These are phyloP conservation scores for Diadromus collaris DNA, from an alignment of 2,888 invertebrate species.

Conservation along the genomic window DNA sequence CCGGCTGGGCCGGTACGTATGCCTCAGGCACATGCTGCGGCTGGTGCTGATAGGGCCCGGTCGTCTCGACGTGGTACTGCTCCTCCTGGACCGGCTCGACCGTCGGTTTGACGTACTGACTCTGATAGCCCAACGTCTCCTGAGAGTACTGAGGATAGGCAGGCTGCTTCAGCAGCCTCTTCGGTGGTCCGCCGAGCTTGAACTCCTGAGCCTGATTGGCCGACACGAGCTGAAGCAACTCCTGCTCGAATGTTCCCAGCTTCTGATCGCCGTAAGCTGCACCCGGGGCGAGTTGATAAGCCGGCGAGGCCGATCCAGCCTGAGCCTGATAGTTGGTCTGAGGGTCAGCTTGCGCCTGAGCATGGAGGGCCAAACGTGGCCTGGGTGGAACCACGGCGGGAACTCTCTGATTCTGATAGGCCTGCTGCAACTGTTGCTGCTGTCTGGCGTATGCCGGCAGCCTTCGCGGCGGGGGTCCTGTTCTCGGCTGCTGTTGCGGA, in stretches of 20 bases:
- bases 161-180: conserved; percentile 61
- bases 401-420: conserved; percentile 75
- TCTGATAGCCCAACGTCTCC: conserved; percentile 68
- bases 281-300: conserved; percentile 67
- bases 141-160: conserved; percentile 69
- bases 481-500: conserved; percentile 45
- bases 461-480: conserved; percentile 68
- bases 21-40: conserved; percentile 62
- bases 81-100: conserved; percentile 65
- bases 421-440: conserved; percentile 76
- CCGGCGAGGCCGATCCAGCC: conserved; percentile 63
- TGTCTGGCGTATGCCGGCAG: conserved; percentile 74
- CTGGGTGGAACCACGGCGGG: conserved; percentile 74
- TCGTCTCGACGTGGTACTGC: conserved; percentile 77
- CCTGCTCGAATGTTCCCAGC: conserved; percentile 76
- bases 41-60: conserved; percentile 70
- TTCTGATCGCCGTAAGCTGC: conserved; percentile 71
- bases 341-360: conserved; percentile 71
- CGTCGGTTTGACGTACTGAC: conserved; percentile 68
- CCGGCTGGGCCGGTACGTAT: conserved; percentile 62
- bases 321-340: conserved; percentile 73
- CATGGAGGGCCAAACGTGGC: conserved; percentile 72
- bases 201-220: conserved; percentile 78
- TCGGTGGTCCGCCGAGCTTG: conserved; percentile 69
- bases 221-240: conserved; percentile 74